These are phyloP conservation scores for Petrolisthes manimaculis DNA, from an alignment of 2,888 invertebrate species.

Conservation along the genomic window DNA sequence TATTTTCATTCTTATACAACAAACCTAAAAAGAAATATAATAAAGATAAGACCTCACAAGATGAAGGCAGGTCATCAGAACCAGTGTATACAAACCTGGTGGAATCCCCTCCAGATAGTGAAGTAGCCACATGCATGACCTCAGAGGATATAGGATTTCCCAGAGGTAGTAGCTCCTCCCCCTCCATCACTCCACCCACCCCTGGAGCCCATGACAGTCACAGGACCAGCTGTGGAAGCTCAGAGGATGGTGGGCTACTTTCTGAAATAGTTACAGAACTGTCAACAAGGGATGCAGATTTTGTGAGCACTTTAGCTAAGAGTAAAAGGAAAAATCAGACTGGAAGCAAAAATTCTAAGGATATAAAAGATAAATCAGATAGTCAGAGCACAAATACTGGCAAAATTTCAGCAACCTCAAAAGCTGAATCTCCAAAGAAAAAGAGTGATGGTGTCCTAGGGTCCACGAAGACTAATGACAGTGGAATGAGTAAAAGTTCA, in stretches of 20 bases:
- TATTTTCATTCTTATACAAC: conserved; percentile 64
- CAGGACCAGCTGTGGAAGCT: conserved; percentile 60
- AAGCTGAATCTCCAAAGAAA: background rate
- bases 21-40: conserved; percentile 60
- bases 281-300: conserved; percentile 56
- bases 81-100: conserved; percentile 61
- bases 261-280: conserved; percentile 65
- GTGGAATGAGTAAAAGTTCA: conserved; percentile 36
- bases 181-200: conserved; percentile 44
- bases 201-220: conserved; percentile 43
- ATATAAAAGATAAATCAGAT: background rate
- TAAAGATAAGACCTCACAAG: conserved; percentile 36
- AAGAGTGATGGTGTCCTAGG: conserved; percentile 9
- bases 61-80: conserved; percentile 45
- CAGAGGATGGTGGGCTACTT: conserved; percentile 63
- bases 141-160: conserved; percentile 18
- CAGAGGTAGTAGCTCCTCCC: conserved; percentile 34
- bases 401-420: background rate
- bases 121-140: conserved; percentile 12
- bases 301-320: conserved; percentile 47
- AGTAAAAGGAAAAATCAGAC: conserved; percentile 37
- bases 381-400: background rate
- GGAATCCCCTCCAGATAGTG: conserved; percentile 34
- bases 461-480: background rate
- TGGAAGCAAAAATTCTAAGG: background rate